Conservation (phyloP, 2,888 invertebrate genomes). For the Macropis europaea region DNA sequence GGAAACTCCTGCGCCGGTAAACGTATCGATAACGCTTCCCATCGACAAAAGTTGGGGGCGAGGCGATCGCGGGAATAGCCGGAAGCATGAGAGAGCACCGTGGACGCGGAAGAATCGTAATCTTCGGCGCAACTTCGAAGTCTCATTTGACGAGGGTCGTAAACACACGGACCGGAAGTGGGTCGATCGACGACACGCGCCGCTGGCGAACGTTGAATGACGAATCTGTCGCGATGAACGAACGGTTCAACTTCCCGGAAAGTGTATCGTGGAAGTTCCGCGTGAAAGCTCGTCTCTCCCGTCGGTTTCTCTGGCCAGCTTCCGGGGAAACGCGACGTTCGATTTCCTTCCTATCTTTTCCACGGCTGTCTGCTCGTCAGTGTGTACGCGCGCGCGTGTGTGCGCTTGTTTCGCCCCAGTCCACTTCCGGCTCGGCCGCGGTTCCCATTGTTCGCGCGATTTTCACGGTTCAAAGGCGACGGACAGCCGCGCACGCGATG, state of each 20-base stretch:
- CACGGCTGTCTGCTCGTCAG: not conserved
- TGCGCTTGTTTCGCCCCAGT: not conserved
- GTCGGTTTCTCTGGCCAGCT: slow-evolving; percentile 12
- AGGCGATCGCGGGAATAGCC: too few relatives aligned
- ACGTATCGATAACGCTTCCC: too few relatives aligned
- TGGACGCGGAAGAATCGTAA: slow-evolving; percentile 32
- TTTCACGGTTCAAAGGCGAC: slow-evolving; percentile 66
- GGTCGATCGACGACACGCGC: slow-evolving; percentile 35
- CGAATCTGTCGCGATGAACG: slow-evolving; percentile 38
- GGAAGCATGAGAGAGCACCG: too few relatives aligned
- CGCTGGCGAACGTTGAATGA: slow-evolving; percentile 16
- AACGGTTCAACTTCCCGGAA: slow-evolving; percentile 46
- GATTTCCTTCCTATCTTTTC: slow-evolving; percentile 12
- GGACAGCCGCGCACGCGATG: slow-evolving; percentile 48
- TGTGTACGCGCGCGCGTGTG: not conserved
- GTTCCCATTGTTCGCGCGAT: slow-evolving; percentile 61
- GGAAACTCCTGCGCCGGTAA: too few relatives aligned
- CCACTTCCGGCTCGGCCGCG: slow-evolving; percentile 17
- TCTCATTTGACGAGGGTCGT: slow-evolving; percentile 31
- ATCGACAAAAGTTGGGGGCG: too few relatives aligned
- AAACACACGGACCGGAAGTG: slow-evolving; percentile 42
- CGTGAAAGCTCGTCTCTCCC: slow-evolving; percentile 4
- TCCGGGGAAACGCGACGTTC: slow-evolving; percentile 21
- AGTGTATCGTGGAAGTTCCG: slow-evolving; percentile 50
- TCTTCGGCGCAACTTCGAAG: slow-evolving; percentile 37